Conservation (phyloP, 2,113 vertebrate genomes). For the Poeciliopsis turrubarensis region DNA sequence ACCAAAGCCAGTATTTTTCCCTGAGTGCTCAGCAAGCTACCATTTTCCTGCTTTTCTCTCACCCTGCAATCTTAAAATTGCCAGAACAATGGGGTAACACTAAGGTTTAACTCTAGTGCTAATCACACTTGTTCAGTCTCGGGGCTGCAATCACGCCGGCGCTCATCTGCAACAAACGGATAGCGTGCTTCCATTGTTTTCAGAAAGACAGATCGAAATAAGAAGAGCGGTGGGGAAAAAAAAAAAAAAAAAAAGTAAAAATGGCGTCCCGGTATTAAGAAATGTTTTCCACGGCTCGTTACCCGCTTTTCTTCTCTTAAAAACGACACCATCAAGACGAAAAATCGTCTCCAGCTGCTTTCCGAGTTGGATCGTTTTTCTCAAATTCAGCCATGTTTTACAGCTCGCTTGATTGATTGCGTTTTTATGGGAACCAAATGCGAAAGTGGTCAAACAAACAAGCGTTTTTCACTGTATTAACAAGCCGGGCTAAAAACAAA, state of each 20-base stretch:
- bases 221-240: constrained; percentile 6
- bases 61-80: constrained; percentile 59
- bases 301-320: constrained; percentile 45
- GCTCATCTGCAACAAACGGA: constrained; percentile 28
- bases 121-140: constrained; percentile 44
- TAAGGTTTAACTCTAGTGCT: constrained; percentile 47
- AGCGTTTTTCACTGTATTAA: constrained; percentile 44
- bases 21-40: constrained; percentile 57
- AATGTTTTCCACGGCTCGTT: constrained; percentile 44
- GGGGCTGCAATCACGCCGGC: constrained; percentile 43
- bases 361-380: constrained; percentile 40
- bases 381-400: constrained; percentile 29
- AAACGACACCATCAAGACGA: constrained; percentile 37
- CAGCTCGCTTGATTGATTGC: constrained; percentile 47
- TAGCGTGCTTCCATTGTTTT: constrained; percentile 32
- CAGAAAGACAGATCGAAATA: constrained; percentile 27
- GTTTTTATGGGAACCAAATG: constrained; percentile 54
- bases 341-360: constrained; percentile 61
- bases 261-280: constrained; percentile 37
- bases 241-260: constrained; percentile 13
- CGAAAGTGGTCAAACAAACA: constrained; percentile 54
- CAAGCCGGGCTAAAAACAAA: constrained; percentile 61
- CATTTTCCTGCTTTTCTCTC: constrained; percentile 32
- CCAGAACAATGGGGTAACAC: constrained; percentile 60
- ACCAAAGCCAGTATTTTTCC: constrained; percentile 61